Conservation (phyloP, 2,797 vertebrate species). For the Crax fasciolata region DNA sequence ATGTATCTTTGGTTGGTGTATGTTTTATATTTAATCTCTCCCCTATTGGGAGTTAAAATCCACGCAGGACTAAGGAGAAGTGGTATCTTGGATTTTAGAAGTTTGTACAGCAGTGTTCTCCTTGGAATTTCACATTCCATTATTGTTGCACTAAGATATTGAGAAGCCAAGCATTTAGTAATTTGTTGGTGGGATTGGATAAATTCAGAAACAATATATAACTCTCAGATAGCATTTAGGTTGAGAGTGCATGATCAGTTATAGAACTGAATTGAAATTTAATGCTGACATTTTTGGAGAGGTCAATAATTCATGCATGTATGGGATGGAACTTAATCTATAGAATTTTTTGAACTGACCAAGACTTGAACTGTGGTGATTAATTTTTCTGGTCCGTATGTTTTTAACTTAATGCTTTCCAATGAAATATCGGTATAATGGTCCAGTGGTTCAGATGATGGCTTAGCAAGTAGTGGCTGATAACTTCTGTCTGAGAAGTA, state of each 20-base stretch:
- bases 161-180: conserved; percentile 32
- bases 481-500: not conserved
- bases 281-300: not conserved
- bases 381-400: not conserved
- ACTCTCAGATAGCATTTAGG: not conserved
- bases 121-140: conserved; percentile 13
- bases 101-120: not conserved
- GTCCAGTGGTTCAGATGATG: not conserved
- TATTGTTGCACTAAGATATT: not conserved
- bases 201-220: not conserved
- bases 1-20: not conserved
- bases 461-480: conserved; percentile 4
- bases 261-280: not conserved
- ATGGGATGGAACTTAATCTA: not conserved
- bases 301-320: not conserved
- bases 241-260: conserved; percentile 14
- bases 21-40: not conserved
- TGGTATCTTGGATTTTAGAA: not conserved
- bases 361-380: conserved; percentile 44
- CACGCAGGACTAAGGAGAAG: not conserved
- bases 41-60: not conserved
- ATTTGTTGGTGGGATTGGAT: conserved; percentile 39
- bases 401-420: conserved; percentile 3
- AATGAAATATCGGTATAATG: not conserved
- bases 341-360: conserved; percentile 24